These are phyloP conservation scores for Polydrusus cervinus DNA, from an alignment of 2,888 invertebrate species.

Conservation along the genomic window DNA sequence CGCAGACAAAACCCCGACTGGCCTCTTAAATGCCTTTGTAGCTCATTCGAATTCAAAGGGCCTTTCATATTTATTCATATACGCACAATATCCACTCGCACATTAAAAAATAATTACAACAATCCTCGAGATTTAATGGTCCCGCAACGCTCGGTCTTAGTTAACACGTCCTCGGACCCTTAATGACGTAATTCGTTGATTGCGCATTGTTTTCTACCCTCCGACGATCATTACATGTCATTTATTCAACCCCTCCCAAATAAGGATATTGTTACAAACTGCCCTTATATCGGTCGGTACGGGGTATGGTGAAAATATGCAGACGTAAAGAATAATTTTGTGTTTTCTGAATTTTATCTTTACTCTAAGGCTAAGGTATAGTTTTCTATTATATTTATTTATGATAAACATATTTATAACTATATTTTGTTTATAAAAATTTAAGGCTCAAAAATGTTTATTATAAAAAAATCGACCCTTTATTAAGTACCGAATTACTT, in stretches of 20 bases:
- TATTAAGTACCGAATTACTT: no score
- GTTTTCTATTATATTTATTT: no score
- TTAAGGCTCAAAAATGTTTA: no score
- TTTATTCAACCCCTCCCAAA: constrained; percentile 64
- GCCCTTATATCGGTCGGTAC: constrained; percentile 55
- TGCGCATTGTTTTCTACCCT: constrained; percentile 70
- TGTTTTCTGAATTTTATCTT: no score
- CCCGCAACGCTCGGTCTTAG: constrained; percentile 46
- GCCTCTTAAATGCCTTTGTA: constrained; percentile 41
- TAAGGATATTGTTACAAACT: constrained; percentile 71
- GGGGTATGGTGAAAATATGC: neutral
- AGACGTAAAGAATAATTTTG: neutral
- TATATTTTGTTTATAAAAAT: no score
- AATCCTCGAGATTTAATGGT: constrained; percentile 48
- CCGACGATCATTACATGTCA: constrained; percentile 59
- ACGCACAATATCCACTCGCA: constrained; percentile 52
- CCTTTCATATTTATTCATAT: constrained; percentile 52
- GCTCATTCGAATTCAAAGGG: constrained; percentile 46
- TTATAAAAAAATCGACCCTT: no score
- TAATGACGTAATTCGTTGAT: constrained; percentile 72
- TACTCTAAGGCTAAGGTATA: no score
- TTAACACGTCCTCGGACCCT: constrained; percentile 56
- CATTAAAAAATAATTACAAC: constrained; percentile 57
- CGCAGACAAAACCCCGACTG: constrained; percentile 9
- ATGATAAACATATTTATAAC: no score